These are phyloP conservation scores for Heliornis fulica DNA, from an alignment of 2,113 vertebrate genomes.

Conservation along the genomic window DNA sequence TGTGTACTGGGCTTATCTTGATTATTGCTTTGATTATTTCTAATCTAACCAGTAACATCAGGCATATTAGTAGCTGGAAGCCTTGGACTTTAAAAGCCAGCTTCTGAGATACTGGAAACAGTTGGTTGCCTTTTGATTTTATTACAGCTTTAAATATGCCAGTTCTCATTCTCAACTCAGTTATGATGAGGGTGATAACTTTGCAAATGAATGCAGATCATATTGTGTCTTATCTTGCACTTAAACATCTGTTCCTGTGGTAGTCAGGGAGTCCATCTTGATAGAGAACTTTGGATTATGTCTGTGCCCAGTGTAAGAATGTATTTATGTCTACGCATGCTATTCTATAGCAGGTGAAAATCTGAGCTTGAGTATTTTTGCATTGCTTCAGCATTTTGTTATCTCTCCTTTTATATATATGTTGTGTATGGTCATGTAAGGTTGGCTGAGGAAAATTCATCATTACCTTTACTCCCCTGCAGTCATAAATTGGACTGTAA, in stretches of 20 bases:
- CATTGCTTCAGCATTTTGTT: neutral
- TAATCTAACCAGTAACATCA: neutral
- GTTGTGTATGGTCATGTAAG: neutral
- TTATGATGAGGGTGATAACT: neutral
- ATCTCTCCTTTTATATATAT: neutral
- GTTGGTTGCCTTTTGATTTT: neutral
- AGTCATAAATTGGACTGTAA: neutral
- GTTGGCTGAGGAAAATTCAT: neutral
- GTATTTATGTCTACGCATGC: neutral
- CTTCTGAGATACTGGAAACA: neutral
- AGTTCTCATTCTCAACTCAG: neutral
- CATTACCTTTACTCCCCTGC: neutral
- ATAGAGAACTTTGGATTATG: neutral
- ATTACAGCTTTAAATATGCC: conserved; percentile 6
- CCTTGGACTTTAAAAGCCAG: neutral
- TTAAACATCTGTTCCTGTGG: neutral
- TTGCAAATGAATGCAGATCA: neutral
- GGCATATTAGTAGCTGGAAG: neutral
- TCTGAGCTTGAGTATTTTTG: neutral
- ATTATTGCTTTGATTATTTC: neutral
- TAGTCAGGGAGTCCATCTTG: neutral
- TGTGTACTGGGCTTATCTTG: neutral
- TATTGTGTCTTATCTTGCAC: neutral
- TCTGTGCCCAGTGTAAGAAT: neutral
- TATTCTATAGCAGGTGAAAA: neutral